phyloP scores from a whole-genome alignment of 2,888 invertebrate genomes.

The Ethmia dodecea region DNA sequence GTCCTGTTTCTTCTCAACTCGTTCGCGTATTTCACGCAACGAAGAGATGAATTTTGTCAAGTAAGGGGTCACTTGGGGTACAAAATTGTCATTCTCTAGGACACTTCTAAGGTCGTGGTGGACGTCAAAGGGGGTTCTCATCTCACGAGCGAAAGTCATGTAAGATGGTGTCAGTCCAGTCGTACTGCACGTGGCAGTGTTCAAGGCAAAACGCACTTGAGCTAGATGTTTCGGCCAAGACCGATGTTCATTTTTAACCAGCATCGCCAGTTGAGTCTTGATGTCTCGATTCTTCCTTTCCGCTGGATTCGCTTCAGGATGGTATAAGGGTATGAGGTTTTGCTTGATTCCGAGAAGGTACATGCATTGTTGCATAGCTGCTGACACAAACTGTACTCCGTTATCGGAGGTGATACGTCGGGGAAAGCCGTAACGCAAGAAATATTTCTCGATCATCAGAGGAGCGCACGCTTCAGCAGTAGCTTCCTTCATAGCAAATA shows the following conservation, averaged over 20 bases:
- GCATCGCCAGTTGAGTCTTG: slow-evolving; percentile 27
- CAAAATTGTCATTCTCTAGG: slow-evolving; percentile 14
- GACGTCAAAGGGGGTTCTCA: slow-evolving; percentile 19
- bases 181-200: slow-evolving; percentile 14
- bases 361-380: slow-evolving; percentile 18
- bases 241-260: slow-evolving; percentile 19
- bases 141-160: slow-evolving; percentile 25
- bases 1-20: slow-evolving; percentile 16
- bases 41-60: slow-evolving; percentile 8
- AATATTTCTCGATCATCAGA: slow-evolving; percentile 11
- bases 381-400: slow-evolving; percentile 19
- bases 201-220: slow-evolving; percentile 25
- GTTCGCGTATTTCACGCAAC: slow-evolving; percentile 12
- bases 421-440: slow-evolving; percentile 18
- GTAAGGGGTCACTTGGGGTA: slow-evolving; percentile 17
- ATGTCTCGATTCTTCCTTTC: slow-evolving; percentile 31
- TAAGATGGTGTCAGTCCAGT: slow-evolving; percentile 23
- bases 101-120: slow-evolving; percentile 12
- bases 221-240: slow-evolving; percentile 22
- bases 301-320: slow-evolving; percentile 33
- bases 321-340: slow-evolving; percentile 26
- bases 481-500: slow-evolving; percentile 13
- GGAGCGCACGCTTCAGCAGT: slow-evolving; percentile 15
- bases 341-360: slow-evolving; percentile 14
- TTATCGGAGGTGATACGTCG: slow-evolving; percentile 18